Conservation (phyloP, 2,888 invertebrate genomes). For the Lomographa bimaculata region DNA sequence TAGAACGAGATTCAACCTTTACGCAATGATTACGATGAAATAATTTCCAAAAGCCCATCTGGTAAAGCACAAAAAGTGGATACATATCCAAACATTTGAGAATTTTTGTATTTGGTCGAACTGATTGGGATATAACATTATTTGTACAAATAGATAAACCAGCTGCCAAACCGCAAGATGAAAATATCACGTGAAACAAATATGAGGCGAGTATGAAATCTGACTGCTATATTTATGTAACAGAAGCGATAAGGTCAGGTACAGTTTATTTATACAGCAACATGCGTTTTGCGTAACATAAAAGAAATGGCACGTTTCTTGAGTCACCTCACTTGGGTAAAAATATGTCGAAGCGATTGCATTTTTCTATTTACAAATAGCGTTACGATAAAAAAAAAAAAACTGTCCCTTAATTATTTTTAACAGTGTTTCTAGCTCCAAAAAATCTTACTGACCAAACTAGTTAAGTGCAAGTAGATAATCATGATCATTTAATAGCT, state of each 20-base stretch:
- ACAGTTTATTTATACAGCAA: conserved; percentile 40
- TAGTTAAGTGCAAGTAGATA: no score
- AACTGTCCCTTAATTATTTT: no score
- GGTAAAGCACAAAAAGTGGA: not conserved
- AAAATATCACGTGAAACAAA: conserved; percentile 19
- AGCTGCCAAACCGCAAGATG: conserved; percentile 11
- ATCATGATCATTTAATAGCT: conserved; percentile 8
- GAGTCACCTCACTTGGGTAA: conserved; percentile 33
- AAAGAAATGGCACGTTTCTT: conserved; percentile 30
- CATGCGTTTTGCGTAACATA: conserved; percentile 35
- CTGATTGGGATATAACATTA: not conserved
- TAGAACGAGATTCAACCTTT: conserved; percentile 31
- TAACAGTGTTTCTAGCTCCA: no score
- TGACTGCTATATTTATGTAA: conserved; percentile 46
- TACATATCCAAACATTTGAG: no score
- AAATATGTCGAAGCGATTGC: conserved; percentile 20
- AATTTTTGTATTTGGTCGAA: no score
- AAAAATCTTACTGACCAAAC: no score
- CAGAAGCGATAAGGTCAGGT: conserved; percentile 48
- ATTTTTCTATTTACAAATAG: no score
- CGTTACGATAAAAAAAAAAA: no score
- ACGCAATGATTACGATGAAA: conserved; percentile 22
- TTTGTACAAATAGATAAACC: conserved; percentile 1
- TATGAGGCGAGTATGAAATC: conserved; percentile 34
- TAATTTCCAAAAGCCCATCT: not conserved